phyloP scores from a whole-genome alignment of 2,888 invertebrate genomes.

The Caenorhabditis sp. region DNA sequence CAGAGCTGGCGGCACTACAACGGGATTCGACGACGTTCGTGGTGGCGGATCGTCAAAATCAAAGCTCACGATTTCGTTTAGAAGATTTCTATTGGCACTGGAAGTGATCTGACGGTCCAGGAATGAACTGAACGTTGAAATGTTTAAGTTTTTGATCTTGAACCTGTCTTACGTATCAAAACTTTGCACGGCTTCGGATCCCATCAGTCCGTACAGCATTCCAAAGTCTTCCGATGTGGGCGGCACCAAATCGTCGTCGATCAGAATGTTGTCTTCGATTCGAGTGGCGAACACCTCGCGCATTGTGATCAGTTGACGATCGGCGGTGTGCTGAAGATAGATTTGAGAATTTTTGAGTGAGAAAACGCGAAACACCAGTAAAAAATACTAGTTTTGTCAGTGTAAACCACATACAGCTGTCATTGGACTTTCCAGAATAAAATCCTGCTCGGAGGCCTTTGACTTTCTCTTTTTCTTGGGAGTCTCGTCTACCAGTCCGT shows the following conservation, averaged over 20 bases:
- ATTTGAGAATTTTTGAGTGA: too few relatives aligned
- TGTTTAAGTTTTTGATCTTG: neutral
- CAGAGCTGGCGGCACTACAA: neutral
- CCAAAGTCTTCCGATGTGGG: constrained; percentile 6
- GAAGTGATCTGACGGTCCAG: constrained; percentile 5
- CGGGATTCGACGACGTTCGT: neutral
- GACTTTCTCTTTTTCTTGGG: constrained; percentile 37
- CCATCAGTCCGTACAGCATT: constrained; percentile 35
- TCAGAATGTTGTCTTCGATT: neutral
- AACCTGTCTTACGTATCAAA: neutral
- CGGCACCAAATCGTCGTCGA: constrained; percentile 27
- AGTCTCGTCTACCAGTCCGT: constrained; percentile 4
- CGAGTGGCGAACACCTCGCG: constrained; percentile 2
- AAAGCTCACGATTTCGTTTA: neutral
- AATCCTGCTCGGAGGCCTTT: constrained; percentile 7
- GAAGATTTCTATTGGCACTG: neutral
- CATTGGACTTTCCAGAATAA: neutral
- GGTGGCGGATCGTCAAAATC: constrained; percentile 3
- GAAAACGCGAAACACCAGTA: neutral
- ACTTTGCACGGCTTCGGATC: neutral
- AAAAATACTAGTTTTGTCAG: too few relatives aligned
- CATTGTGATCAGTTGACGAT: constrained; percentile 46
- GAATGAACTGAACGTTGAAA: constrained; percentile 15
- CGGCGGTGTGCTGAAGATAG: constrained; percentile 30
- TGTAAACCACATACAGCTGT: constrained; percentile 5